Evolutionary conservation across 2,797 vertebrate species (phyloP), one percentile per base, ranked within the genome.

Genomic region (Uromys caudimaculatus): DNA sequence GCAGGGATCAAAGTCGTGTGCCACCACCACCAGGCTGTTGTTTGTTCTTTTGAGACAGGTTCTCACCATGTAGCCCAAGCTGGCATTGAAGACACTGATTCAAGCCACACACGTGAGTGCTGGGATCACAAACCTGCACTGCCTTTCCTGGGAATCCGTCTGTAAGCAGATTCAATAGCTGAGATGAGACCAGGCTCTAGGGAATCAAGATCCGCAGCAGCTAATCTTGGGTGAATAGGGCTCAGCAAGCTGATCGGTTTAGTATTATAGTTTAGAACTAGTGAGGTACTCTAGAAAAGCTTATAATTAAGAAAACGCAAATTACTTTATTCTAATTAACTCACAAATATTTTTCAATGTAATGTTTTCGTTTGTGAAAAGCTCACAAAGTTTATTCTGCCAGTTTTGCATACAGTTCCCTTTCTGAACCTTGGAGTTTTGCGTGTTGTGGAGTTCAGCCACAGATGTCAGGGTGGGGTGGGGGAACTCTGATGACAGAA

Each of bases 351-450:
- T 85, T 60, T 85, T 67, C 44, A 50, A 4, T 35, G 83, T 67
- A 44, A n/a, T 85, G 60, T 67, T 75, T 75, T 75, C 32, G 17
- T 75, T 58, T 41, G 27, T 75, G 86, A 79, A 85, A 50, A n/a
- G 29, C 67, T 89, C 75, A 12, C 76, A 24, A 76, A 79, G 92
- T 97, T 73, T 67, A 86, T 95, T 82, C 69, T 71, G 52, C 82
- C 73, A 73, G 19, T 82, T 96, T 91, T 96, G 82, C 64, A 88
- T 81, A 58, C 16, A 27, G 21, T 92, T 95, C 94, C 89, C 50
- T 90, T 93, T 79, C 64, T 76, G 85, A 81, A 60, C 82, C 85
- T 19, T 13, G 32, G 69, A 92, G 76, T 56, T 79, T 90, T 89
- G 17, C 2, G 32, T 52, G 38, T 83, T 76, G 14, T 84, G 52